Conservation (phyloP, 2,888 invertebrate species). For the Nomada hirtipes region DNA sequence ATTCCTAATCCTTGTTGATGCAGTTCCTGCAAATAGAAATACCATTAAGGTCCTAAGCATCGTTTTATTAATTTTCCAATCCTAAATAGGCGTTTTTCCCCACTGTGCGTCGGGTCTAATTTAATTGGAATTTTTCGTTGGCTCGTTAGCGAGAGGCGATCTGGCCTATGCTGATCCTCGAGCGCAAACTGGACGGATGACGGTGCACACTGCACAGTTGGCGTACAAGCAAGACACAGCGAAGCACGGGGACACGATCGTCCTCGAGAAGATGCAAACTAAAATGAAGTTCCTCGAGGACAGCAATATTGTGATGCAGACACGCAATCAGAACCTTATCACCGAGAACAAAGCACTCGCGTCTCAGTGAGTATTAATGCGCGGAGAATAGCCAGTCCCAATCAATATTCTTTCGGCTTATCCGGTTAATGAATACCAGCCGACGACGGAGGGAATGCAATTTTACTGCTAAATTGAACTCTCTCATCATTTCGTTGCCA, state of each 20-base stretch:
- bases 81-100: too few species aligned
- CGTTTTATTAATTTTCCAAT: too few species aligned
- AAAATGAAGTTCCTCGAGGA: slow-evolving; percentile 73
- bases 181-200: slow-evolving; percentile 38
- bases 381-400: slow-evolving; percentile 5
- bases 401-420: slow-evolving; percentile 9
- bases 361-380: slow-evolving; percentile 69
- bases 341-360: slow-evolving; percentile 73
- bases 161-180: slow-evolving; percentile 59
- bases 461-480: too few species aligned
- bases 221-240: slow-evolving; percentile 18
- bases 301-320: slow-evolving; percentile 73
- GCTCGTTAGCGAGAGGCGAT: slow-evolving; percentile 58
- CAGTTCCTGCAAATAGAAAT: too few species aligned
- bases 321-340: slow-evolving; percentile 74
- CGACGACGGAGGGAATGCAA: too few species aligned
- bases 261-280: slow-evolving; percentile 56
- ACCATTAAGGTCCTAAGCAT: too few species aligned
- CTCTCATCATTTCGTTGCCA: too few species aligned
- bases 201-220: background rate
- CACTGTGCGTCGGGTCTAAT: background rate
- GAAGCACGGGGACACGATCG: slow-evolving; percentile 47
- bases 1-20: too few species aligned
- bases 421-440: too few species aligned
- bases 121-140: background rate